These are phyloP conservation scores for Eospalax fontanierii DNA, from an alignment of 2,797 vertebrate species.

Conservation along the genomic window DNA sequence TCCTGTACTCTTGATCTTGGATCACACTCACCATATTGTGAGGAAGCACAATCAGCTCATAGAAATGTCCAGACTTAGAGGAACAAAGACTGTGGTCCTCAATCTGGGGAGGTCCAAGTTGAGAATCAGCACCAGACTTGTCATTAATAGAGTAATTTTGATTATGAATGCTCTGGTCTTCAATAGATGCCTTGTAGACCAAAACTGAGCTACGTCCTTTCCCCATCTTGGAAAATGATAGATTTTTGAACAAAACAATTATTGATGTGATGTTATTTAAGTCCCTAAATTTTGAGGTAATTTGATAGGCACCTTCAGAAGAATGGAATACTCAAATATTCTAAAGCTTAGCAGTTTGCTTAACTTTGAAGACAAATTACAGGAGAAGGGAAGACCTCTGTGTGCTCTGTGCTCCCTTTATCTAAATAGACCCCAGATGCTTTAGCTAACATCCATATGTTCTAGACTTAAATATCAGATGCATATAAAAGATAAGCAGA, in stretches of 20 bases:
- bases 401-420: not conserved
- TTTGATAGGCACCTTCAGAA: not conserved
- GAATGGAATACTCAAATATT: not conserved
- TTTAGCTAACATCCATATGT: not conserved
- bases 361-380: not conserved
- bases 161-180: not conserved
- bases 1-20: not conserved
- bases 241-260: not conserved
- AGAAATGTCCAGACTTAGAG: not conserved
- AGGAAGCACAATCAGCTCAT: constrained; percentile 11
- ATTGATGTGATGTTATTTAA: constrained; percentile 21
- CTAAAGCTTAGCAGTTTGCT: not conserved
- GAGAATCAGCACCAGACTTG: not conserved
- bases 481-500: not conserved
- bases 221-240: not conserved
- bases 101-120: not conserved
- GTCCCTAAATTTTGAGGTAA: not conserved
- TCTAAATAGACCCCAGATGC: not conserved
- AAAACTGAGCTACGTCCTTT: not conserved
- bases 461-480: not conserved
- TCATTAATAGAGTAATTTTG: not conserved
- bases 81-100: not conserved
- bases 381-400: not conserved
- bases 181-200: not conserved
- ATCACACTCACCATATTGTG: not conserved